Evolutionary conservation across 1,140 invertebrate species (phyloP), one percentile per base, ranked within the genome.

Genomic region (Tigriopus japonicus): DNA sequence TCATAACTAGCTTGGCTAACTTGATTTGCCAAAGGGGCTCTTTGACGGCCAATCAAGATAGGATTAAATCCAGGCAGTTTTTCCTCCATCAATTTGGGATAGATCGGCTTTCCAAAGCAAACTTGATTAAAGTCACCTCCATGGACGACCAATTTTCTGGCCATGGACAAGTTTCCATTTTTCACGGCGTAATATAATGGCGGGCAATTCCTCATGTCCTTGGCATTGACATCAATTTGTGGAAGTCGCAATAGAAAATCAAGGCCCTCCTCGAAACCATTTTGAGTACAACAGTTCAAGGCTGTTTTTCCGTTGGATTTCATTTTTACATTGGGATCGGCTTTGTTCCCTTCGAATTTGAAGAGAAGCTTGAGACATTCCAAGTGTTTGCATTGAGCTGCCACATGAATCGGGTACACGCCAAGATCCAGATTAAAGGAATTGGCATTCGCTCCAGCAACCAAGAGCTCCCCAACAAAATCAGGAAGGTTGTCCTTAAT

Each of bases 331-430:
- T 54, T 28, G 5, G 52, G 6, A 6, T 54, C 52, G 1, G 52
- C 52, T 7, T 21, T 23, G 52, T 54, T 54, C 21, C 21, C 21
- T 2, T 15, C n/a, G 5, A 23, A 54, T 15, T 28, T 21, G 21
- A 54, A 54, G 14, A 54, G 21, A 12, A 54, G 21, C 35, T 54
- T 54, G 21, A 54, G 52, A 23, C 19, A 40, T 23, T 58, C 56
- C 56, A 58, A 58, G 14, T 40, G 17, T 9, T 42, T 17, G 28
- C 19, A 9, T 21, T 53, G 14, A 24, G 28, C 17, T 6, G 59
- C 59, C 12, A 61, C 59, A 55, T 61, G 59, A 21, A 61, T 19
- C 6, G 43, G 52, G 17, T 6, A 15, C 12, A 55, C 15, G 19
- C 52, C 52, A 3, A 51, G 23, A 49, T 54, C 43, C 41, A 52